phyloP scores from a whole-genome alignment of 2,888 invertebrate species.

The Notodonta ziczac region DNA sequence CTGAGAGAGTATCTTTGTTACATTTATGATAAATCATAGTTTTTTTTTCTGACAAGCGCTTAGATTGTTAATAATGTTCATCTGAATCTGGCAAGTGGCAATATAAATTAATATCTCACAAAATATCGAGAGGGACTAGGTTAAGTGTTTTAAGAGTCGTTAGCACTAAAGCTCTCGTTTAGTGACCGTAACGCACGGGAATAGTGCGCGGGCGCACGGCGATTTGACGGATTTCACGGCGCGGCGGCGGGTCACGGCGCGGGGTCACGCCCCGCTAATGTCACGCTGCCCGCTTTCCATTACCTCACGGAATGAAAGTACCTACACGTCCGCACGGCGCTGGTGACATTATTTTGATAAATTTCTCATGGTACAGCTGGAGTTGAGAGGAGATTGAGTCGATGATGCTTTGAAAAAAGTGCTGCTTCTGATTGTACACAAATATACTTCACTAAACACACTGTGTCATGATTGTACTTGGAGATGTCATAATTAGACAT shows the following conservation, averaged over 20 bases:
- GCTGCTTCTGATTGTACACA: background rate
- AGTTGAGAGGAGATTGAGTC: constrained; percentile 1
- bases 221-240: constrained; percentile 82
- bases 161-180: constrained; percentile 33
- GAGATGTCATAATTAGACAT: too few relatives aligned
- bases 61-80: too few relatives aligned
- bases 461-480: too few relatives aligned
- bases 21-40: too few relatives aligned
- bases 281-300: constrained; percentile 74
- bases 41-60: too few relatives aligned
- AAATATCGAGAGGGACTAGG: too few relatives aligned
- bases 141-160: constrained; percentile 24
- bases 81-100: too few relatives aligned
- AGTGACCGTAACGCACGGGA: constrained; percentile 57
- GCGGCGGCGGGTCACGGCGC: constrained; percentile 69
- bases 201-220: constrained; percentile 76
- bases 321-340: constrained; percentile 45
- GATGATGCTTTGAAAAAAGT: background rate
- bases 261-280: constrained; percentile 77
- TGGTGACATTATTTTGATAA: constrained; percentile 39
- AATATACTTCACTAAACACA: too few relatives aligned
- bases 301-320: constrained; percentile 69
- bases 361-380: constrained; percentile 9
- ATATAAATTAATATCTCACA: too few relatives aligned
- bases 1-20: too few relatives aligned